phyloP scores from a whole-genome alignment of 2,113 vertebrate genomes.

The Sardina pilchardus region DNA sequence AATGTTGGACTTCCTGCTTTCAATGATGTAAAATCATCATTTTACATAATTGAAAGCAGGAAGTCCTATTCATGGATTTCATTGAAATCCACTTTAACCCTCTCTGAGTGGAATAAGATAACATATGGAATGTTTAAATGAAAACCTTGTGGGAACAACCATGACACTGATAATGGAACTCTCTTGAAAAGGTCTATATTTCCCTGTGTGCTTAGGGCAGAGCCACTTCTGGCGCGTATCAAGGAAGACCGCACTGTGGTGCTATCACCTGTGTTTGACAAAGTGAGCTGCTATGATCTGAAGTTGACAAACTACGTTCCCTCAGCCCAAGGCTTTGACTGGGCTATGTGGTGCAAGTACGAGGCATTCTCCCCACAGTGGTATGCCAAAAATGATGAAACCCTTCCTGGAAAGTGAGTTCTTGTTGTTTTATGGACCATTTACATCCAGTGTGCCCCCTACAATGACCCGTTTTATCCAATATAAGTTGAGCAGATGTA shows the following conservation, averaged over 20 bases:
- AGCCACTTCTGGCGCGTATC: slow-evolving; percentile 69
- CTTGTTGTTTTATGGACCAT: background rate
- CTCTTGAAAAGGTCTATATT: too few relatives aligned
- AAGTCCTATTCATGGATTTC: too few relatives aligned
- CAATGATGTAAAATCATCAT: too few relatives aligned
- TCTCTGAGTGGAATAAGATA: too few relatives aligned
- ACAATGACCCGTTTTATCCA: too few relatives aligned
- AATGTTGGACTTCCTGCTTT: too few relatives aligned
- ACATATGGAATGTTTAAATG: too few relatives aligned
- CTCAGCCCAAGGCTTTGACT: slow-evolving; percentile 63
- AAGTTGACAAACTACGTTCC: background rate
- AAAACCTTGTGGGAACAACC: too few relatives aligned
- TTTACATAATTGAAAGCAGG: too few relatives aligned
- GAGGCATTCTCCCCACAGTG: slow-evolving; percentile 68
- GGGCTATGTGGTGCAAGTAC: slow-evolving; percentile 71
- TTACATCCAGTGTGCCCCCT: background rate
- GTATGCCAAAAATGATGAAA: slow-evolving; percentile 59
- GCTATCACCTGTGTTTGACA: slow-evolving; percentile 71
- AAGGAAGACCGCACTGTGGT: slow-evolving; percentile 68
- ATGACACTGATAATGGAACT: too few relatives aligned
- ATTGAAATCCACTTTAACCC: too few relatives aligned
- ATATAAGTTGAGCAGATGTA: too few relatives aligned
- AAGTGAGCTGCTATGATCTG: slow-evolving; percentile 61
- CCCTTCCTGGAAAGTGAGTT: slow-evolving; percentile 70
- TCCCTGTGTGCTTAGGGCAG: slow-evolving; percentile 59